Percentiles rank a stretch among this genome's conserved stretches.
These are phyloP conservation scores for Hyposmocoma kahamanoa DNA, from an alignment of 1,140 invertebrate species.

Conservation along the genomic window DNA sequence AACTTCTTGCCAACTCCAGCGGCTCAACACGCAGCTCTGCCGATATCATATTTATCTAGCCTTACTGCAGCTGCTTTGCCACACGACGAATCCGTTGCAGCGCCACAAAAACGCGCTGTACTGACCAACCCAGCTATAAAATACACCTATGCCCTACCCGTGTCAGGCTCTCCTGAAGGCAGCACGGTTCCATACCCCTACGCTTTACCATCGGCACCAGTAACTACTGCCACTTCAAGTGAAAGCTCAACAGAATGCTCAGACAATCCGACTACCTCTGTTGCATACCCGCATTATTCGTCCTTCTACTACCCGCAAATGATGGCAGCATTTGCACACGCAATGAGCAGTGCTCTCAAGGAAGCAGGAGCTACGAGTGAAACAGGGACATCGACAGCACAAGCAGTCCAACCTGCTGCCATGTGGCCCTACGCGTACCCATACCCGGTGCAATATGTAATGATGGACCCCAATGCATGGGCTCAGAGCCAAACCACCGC, in stretches of 20 bases:
- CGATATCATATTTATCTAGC: slow-evolving; percentile 24
- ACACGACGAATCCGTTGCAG: slow-evolving; percentile 26
- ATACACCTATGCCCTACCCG: slow-evolving; percentile 39
- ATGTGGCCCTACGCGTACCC: slow-evolving; percentile 35
- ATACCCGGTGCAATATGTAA: slow-evolving; percentile 50
- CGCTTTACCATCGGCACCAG: slow-evolving; percentile 12
- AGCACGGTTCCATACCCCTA: slow-evolving; percentile 28
- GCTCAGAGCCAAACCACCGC: slow-evolving; percentile 25
- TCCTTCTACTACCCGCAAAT: slow-evolving; percentile 54
- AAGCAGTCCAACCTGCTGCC: slow-evolving; percentile 13
- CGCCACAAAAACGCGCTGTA: slow-evolving; percentile 36
- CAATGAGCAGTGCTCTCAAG: slow-evolving; percentile 24
- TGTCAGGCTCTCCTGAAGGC: slow-evolving; percentile 24
- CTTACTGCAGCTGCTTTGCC: slow-evolving; percentile 18
- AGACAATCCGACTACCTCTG: slow-evolving; percentile 9
- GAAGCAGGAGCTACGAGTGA: slow-evolving; percentile 17
- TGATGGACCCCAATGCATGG: slow-evolving; percentile 48
- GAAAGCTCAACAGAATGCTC: too few species aligned
- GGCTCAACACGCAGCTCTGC: slow-evolving; percentile 19
- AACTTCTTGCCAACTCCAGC: slow-evolving; percentile 39
- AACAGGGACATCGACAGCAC: background rate
- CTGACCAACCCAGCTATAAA: slow-evolving; percentile 33
- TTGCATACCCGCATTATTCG: slow-evolving; percentile 21
- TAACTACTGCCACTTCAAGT: slow-evolving; percentile 5
- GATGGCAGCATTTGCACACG: slow-evolving; percentile 41